Conservation (phyloP, 2,113 vertebrate genomes). For the Orientallactaga bullata region DNA sequence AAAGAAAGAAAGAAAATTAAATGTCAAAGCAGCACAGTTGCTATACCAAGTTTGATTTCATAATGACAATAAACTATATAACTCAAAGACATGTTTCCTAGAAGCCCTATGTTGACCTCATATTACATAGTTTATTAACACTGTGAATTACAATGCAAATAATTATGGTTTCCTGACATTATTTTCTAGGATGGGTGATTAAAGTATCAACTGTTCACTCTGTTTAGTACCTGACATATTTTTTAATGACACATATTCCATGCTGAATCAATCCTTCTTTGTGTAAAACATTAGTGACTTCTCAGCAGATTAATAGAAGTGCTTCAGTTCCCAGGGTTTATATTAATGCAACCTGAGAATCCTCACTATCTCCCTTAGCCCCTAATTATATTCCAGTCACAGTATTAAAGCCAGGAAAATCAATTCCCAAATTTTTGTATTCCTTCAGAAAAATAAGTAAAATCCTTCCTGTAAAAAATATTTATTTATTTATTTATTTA, state of each 20-base stretch:
- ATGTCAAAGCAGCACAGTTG: neutral
- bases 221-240: slow-evolving; percentile 13
- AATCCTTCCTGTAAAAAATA: neutral
- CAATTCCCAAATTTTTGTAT: neutral
- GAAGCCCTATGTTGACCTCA: neutral
- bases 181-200: slow-evolving; percentile 39
- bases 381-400: neutral
- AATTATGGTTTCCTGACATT: neutral
- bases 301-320: neutral
- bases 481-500: no score
- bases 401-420: neutral
- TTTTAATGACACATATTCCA: slow-evolving; percentile 49
- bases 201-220: slow-evolving; percentile 37
- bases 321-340: neutral
- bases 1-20: neutral
- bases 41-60: neutral
- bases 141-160: neutral
- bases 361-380: neutral
- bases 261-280: slow-evolving; percentile 37
- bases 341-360: neutral
- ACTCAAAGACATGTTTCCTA: neutral
- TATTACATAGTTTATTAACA: slow-evolving; percentile 21
- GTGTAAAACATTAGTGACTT: neutral
- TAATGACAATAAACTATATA: neutral
- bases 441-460: neutral